Evolutionary conservation across 2,797 vertebrate genomes (phyloP).

Genomic region (Microctenopoma steveboyesi): DNA sequence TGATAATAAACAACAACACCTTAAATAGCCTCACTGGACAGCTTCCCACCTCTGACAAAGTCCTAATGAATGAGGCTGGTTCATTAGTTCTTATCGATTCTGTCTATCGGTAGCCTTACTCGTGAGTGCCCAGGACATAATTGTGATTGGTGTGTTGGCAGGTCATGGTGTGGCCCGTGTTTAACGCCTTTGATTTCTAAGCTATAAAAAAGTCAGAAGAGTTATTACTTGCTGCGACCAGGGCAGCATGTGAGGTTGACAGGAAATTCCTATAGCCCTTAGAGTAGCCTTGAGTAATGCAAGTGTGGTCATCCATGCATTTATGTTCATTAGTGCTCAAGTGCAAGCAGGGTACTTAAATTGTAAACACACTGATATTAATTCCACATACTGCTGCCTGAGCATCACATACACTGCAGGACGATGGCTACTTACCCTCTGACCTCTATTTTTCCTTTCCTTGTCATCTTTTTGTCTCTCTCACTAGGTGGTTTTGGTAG

Average conservation of each 20-base stretch:
- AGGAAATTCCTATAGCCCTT: slow-evolving; percentile 24
- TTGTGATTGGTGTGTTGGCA: slow-evolving; percentile 61
- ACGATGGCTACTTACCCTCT: slow-evolving; percentile 20
- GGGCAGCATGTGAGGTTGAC: slow-evolving; percentile 17
- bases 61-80: slow-evolving; percentile 22
- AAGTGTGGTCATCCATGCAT: slow-evolving; percentile 12
- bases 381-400: slow-evolving; percentile 31
- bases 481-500: slow-evolving; percentile 91
- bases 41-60: slow-evolving; percentile 11
- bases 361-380: slow-evolving; percentile 29
- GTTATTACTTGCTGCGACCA: slow-evolving; percentile 53
- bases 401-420: background rate
- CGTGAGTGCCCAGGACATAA: slow-evolving; percentile 47
- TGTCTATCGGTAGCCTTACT: slow-evolving; percentile 23
- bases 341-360: background rate
- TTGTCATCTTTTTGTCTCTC: background rate
- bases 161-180: slow-evolving; percentile 24
- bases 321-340: slow-evolving; percentile 29
- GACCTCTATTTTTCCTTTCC: slow-evolving; percentile 15
- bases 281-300: slow-evolving; percentile 34
- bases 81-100: slow-evolving; percentile 44
- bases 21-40: slow-evolving; percentile 20
- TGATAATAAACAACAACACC: background rate
- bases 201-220: slow-evolving; percentile 64
- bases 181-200: slow-evolving; percentile 71